These are phyloP conservation scores for Xiphophorus hellerii DNA, from an alignment of 2,113 vertebrate genomes.

Conservation along the genomic window DNA sequence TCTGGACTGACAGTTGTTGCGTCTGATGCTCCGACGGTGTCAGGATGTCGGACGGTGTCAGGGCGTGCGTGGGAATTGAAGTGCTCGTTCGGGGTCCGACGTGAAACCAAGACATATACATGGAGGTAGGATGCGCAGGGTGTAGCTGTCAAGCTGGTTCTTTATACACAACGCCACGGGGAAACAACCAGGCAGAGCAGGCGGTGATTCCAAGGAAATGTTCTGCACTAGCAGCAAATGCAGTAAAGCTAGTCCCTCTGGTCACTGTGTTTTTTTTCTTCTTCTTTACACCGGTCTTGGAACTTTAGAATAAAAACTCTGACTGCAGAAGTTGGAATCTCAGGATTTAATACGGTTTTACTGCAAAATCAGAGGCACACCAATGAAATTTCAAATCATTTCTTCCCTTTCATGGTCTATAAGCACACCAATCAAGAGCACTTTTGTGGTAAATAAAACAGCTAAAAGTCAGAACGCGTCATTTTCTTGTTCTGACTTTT, in stretches of 20 bases:
- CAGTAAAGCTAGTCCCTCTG: not conserved
- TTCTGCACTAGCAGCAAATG: not conserved
- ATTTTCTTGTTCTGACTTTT: too few species aligned
- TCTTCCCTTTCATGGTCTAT: too few species aligned
- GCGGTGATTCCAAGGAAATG: slow-evolving; percentile 10
- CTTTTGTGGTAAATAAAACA: too few species aligned
- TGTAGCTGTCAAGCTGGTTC: slow-evolving; percentile 21
- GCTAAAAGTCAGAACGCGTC: too few species aligned
- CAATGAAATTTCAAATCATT: too few species aligned
- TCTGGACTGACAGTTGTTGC: slow-evolving; percentile 7
- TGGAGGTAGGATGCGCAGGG: slow-evolving; percentile 10
- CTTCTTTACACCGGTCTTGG: not conserved
- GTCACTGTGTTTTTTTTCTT: not conserved
- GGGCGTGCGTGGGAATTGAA: slow-evolving; percentile 2
- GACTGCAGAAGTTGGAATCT: not conserved
- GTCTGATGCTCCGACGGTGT: slow-evolving; percentile 33
- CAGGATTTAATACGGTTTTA: not conserved
- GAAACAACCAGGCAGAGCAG: too few species aligned
- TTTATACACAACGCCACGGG: slow-evolving; percentile 3
- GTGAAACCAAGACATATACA: slow-evolving; percentile 9
- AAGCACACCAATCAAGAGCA: too few species aligned
- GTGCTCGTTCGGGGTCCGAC: not conserved
- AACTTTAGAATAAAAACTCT: not conserved
- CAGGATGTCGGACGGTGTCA: slow-evolving; percentile 43
- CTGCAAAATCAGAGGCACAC: too few species aligned